phyloP scores from a whole-genome alignment of 1,140 invertebrate genomes.

The Phymorhynchus buccinoides region DNA sequence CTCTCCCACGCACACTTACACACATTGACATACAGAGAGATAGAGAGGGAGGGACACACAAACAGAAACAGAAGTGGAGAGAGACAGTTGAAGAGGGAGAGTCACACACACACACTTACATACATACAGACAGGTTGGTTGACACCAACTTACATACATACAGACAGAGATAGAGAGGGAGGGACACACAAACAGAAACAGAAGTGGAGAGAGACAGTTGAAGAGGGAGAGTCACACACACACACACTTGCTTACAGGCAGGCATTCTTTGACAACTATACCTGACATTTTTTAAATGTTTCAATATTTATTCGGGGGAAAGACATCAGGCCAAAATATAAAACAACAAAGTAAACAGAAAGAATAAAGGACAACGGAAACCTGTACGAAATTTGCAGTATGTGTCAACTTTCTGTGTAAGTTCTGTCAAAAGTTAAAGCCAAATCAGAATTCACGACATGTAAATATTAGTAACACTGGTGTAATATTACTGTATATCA shows the following conservation, averaged over 20 bases:
- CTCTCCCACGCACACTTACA: background rate
- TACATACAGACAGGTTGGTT: background rate
- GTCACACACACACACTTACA: background rate
- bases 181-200: background rate
- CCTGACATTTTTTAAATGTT: background rate
- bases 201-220: background rate
- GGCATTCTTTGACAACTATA: background rate
- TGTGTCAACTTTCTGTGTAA: too few species aligned
- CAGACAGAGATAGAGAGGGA: background rate
- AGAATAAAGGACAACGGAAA: background rate
- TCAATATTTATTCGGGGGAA: too few species aligned
- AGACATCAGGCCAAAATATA: background rate
- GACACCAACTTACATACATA: background rate
- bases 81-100: too few species aligned
- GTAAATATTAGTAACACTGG: too few species aligned
- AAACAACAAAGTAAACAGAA: background rate
- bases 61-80: too few species aligned
- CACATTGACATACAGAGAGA: background rate
- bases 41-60: background rate
- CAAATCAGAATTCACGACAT: too few species aligned
- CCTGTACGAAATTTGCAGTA: too few species aligned
- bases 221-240: slow-evolving; percentile 3
- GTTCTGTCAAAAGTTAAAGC: too few species aligned
- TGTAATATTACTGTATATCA: too few species aligned
- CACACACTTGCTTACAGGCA: background rate